Conservation (phyloP, 2,888 invertebrate genomes). For the Pecten maximus region DNA sequence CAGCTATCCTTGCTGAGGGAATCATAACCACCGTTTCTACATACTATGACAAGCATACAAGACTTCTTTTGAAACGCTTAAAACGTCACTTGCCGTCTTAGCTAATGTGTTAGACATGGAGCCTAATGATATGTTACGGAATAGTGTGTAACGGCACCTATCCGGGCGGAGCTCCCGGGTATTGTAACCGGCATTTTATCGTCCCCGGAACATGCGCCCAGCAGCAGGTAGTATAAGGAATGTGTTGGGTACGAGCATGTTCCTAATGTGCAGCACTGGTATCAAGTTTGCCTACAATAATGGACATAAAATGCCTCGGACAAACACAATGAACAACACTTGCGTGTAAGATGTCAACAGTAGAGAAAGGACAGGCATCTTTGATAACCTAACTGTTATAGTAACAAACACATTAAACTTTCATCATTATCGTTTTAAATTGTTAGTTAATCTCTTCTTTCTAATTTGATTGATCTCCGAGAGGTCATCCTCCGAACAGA, state of each 20-base stretch:
- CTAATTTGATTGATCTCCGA: neutral
- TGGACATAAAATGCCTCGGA: constrained; percentile 7
- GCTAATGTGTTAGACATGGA: constrained; percentile 18
- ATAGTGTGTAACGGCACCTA: constrained; percentile 29
- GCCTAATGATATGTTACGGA: neutral
- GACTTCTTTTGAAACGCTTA: neutral
- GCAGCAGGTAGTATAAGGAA: neutral
- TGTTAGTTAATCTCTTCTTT: constrained; percentile 14
- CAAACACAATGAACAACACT: constrained; percentile 11
- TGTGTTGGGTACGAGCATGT: constrained; percentile 13
- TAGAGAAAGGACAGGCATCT: neutral
- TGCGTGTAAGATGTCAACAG: neutral
- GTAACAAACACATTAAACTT: constrained; percentile 26
- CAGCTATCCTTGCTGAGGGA: neutral
- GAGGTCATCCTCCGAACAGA: constrained; percentile 30
- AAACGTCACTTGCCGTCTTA: neutral
- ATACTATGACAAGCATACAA: neutral
- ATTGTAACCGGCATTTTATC: constrained; percentile 1
- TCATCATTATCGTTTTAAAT: constrained; percentile 23
- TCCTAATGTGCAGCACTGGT: neutral
- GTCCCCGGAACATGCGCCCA: neutral
- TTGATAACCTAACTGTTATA: constrained; percentile 13
- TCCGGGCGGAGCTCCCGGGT: neutral
- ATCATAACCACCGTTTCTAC: neutral
- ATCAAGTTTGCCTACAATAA: constrained; percentile 4